These are phyloP conservation scores for Drosophila eohydei DNA, from an alignment of 2,888 invertebrate genomes.

Conservation along the genomic window DNA sequence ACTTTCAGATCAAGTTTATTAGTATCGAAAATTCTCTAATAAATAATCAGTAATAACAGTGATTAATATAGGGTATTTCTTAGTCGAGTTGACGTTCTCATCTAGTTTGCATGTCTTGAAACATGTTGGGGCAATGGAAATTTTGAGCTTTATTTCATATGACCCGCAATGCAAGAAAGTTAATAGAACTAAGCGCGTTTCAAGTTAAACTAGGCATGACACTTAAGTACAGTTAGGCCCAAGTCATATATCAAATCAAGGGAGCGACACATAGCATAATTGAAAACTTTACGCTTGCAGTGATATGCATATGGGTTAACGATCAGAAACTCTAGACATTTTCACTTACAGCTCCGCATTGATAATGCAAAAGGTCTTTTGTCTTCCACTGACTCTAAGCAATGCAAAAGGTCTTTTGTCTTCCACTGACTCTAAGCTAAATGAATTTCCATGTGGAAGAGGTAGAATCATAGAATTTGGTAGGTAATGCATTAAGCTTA, in stretches of 20 bases:
- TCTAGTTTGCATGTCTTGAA: slow-evolving; percentile 13
- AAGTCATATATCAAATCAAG: slow-evolving; percentile 8
- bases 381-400: background rate
- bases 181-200: slow-evolving; percentile 43
- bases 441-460: background rate
- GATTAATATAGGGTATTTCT: background rate
- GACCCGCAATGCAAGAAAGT: slow-evolving; percentile 51
- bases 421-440: background rate
- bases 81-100: background rate
- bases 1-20: too few species aligned
- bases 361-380: slow-evolving; percentile 1
- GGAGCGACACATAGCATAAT: slow-evolving; percentile 19
- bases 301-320: slow-evolving; percentile 14
- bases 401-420: slow-evolving; percentile 1
- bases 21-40: background rate
- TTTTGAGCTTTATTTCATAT: slow-evolving; percentile 20
- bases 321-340: background rate
- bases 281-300: slow-evolving; percentile 22
- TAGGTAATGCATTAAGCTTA: background rate
- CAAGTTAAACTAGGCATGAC: slow-evolving; percentile 57
- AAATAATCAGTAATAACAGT: background rate
- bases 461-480: background rate
- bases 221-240: slow-evolving; percentile 24
- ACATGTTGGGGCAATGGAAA: slow-evolving; percentile 45
- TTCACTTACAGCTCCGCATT: background rate